Conservation (phyloP, 2,888 invertebrate species). For the Autographa gamma region DNA sequence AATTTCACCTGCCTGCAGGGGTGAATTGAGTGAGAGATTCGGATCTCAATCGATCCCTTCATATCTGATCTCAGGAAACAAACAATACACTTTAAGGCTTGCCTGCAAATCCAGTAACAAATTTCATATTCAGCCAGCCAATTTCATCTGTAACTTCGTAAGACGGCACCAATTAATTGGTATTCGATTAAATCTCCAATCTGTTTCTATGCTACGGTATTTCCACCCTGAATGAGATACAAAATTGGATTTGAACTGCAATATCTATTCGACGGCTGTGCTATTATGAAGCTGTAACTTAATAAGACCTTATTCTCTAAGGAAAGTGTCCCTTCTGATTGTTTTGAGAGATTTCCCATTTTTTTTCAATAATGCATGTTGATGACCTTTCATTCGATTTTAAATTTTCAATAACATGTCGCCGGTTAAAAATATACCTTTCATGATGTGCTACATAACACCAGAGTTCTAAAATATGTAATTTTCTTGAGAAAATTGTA, state of each 20-base stretch:
- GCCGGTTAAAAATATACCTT: neutral
- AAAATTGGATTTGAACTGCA: slow-evolving; percentile 73
- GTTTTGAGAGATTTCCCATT: slow-evolving; percentile 27
- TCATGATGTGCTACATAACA: too few species aligned
- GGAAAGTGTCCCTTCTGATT: slow-evolving; percentile 33
- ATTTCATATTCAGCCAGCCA: slow-evolving; percentile 52
- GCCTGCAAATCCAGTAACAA: slow-evolving; percentile 44
- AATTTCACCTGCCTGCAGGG: neutral
- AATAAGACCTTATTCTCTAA: slow-evolving; percentile 50
- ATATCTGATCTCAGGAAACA: slow-evolving; percentile 32
- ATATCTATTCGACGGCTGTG: slow-evolving; percentile 62
- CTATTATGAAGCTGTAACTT: slow-evolving; percentile 62
- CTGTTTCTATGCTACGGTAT: slow-evolving; percentile 64
- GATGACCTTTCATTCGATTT: neutral
- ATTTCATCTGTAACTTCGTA: slow-evolving; percentile 61
- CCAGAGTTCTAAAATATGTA: too few species aligned
- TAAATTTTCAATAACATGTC: neutral
- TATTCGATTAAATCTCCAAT: slow-evolving; percentile 76
- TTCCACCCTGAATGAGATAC: slow-evolving; percentile 63
- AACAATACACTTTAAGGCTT: slow-evolving; percentile 39
- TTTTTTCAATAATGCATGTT: neutral
- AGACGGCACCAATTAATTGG: slow-evolving; percentile 71
- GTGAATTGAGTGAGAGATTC: neutral
- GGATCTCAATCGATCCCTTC: neutral
- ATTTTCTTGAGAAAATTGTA: too few species aligned